phyloP scores from a whole-genome alignment of 2,888 invertebrate species.

The Coronaproctus castanopsis region DNA sequence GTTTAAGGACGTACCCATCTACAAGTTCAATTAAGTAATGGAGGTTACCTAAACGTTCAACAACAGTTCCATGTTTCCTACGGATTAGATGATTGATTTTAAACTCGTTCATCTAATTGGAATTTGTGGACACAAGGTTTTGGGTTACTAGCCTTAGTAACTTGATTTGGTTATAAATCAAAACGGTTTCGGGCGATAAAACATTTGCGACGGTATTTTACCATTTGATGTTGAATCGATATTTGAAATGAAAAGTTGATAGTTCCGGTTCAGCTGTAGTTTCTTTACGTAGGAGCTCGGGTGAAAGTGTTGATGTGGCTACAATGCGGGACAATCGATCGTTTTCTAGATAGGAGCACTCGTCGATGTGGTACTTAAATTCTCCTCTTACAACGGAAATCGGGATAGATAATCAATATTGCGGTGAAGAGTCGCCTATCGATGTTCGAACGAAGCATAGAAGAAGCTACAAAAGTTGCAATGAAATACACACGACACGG shows the following conservation, averaged over 20 bases:
- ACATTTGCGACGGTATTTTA: slow-evolving; percentile 15
- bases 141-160: background rate
- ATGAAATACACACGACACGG: no score
- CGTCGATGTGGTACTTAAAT: background rate
- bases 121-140: background rate
- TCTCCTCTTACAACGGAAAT: background rate
- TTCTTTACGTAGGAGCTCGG: slow-evolving; percentile 7
- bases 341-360: background rate
- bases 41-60: slow-evolving; percentile 12
- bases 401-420: slow-evolving; percentile 4
- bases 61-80: slow-evolving; percentile 16
- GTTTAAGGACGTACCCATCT: slow-evolving; percentile 15
- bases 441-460: no score
- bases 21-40: slow-evolving; percentile 17
- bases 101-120: slow-evolving; percentile 4
- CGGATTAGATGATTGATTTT: slow-evolving; percentile 4
- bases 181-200: slow-evolving; percentile 3
- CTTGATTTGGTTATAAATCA: background rate
- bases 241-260: no score
- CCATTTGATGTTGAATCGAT: slow-evolving; percentile 11
- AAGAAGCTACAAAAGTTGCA: no score
- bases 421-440: background rate
- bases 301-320: background rate
- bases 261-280: slow-evolving; percentile 1
- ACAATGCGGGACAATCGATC: background rate